Evolutionary conservation across 2,113 vertebrate species (phyloP).

Genomic region (Cranoglanis bouderius): DNA sequence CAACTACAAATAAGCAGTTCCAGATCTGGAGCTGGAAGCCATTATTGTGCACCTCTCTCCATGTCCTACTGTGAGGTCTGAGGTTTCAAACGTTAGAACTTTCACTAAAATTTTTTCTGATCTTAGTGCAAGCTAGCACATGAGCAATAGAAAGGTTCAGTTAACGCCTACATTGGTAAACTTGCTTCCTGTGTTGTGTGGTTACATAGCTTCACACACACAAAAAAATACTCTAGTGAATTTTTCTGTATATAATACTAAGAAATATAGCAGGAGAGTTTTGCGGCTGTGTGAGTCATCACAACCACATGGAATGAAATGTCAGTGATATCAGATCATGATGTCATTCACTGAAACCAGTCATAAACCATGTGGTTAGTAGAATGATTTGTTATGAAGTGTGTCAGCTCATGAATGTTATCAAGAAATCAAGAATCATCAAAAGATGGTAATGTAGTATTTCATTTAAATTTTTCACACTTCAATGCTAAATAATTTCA

Average conservation of each 20-base stretch:
- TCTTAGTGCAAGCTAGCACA: not conserved
- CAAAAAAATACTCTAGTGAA: not conserved
- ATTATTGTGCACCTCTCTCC: constrained; percentile 9
- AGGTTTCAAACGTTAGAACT: constrained; percentile 1
- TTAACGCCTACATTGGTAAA: not conserved
- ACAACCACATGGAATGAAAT: not conserved
- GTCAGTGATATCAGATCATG: not conserved
- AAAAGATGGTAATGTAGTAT: not conserved
- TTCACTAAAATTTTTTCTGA: not conserved
- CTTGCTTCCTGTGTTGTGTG: not conserved
- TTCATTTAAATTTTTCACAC: not conserved
- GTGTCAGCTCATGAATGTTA: not conserved
- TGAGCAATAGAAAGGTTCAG: too few species aligned
- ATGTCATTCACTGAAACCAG: not conserved
- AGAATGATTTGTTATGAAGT: not conserved
- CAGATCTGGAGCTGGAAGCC: constrained; percentile 17
- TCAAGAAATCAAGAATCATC: not conserved
- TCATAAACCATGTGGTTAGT: not conserved
- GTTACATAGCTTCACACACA: not conserved
- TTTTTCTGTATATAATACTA: not conserved
- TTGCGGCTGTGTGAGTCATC: not conserved
- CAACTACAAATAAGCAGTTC: constrained; percentile 21
- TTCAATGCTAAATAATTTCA: not conserved
- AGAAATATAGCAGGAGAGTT: not conserved
- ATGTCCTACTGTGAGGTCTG: not conserved